These are phyloP conservation scores for Apotomis betuletana DNA, from an alignment of 2,888 invertebrate species.

Conservation along the genomic window DNA sequence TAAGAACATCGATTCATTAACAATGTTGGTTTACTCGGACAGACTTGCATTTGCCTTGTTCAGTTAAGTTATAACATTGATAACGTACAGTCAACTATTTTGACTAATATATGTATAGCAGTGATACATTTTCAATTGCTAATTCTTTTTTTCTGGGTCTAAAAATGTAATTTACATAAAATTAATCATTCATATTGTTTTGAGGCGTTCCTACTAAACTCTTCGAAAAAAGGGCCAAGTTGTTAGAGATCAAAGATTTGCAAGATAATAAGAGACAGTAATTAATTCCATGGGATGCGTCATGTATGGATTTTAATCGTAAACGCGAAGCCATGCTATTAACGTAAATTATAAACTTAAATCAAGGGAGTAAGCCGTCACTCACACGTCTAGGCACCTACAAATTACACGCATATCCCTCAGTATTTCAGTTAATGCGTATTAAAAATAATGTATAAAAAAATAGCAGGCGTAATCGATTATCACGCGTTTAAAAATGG, in stretches of 20 bases:
- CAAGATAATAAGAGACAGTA: slow-evolving; percentile 7
- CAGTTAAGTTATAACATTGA: neutral
- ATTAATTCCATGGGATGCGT: slow-evolving; percentile 26
- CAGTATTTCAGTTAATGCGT: slow-evolving; percentile 25
- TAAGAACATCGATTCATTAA: slow-evolving; percentile 44
- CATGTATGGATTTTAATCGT: slow-evolving; percentile 30
- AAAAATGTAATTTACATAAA: too few species aligned
- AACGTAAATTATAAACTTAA: slow-evolving; percentile 31
- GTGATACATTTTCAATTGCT: too few species aligned
- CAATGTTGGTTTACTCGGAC: slow-evolving; percentile 24
- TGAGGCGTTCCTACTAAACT: neutral
- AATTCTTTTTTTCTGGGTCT: too few species aligned
- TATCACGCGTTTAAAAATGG: slow-evolving; percentile 33
- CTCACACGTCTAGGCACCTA: slow-evolving; percentile 37
- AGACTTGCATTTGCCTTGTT: slow-evolving; percentile 23
- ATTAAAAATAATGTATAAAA: slow-evolving; percentile 27
- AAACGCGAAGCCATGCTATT: slow-evolving; percentile 28
- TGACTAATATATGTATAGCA: neutral
- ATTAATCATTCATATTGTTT: neutral
- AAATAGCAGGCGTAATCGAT: slow-evolving; percentile 34
- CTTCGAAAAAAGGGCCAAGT: neutral
- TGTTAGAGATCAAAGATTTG: neutral
- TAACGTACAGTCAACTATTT: neutral
- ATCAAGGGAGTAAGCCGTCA: slow-evolving; percentile 35
- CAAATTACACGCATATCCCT: slow-evolving; percentile 32